Evolutionary conservation across 2,888 invertebrate genomes (phyloP), one percentile per base, ranked within the genome.

Genomic region (Didymodactylos carnosus): DNA sequence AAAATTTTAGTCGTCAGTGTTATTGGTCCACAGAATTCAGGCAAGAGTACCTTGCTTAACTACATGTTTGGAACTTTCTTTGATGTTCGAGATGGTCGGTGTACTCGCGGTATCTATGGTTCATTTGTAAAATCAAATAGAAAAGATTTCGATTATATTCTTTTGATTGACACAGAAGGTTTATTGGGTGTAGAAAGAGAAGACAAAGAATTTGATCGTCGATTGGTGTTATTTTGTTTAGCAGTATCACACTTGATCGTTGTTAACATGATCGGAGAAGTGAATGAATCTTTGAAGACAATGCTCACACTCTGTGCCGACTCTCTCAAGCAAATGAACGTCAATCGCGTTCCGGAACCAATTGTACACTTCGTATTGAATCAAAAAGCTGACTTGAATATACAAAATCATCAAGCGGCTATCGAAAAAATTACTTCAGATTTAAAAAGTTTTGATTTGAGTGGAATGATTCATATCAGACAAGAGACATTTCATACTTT

Each of bases 1-100:
- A 46, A 11, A 29, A 71, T 8, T 23, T 41, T 71, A 39, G 23
- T 71, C n/a, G 35, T 40, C 7, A 62, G 62, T 35, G 88, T 95
- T 73, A 88, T 94, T 75, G 95, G 94, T 0, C 91, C 94, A 0
- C 95, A 95, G 87, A 94, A 94, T 7, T 90, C 92, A 0, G 95
- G 95, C 0, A 95, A 95, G 82, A 94, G 94, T 0, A 69, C 69
- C 2, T 14, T 69, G 16, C 25, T 69, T 23, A 69, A 69, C 14
- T 69, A 25, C 8, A 69, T 69, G 69, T 69, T 69, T 25, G 69
- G 69, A 3, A 35, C 62, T 7, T 10, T 62, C 19, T 62, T 62
- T n/a, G 62, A 62, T 35, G 62, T 62, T 19, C 23, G 69, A 1
- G 40, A 69, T 40, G 39, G 39, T 14, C 23, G 39, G 14, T 39